Evolutionary conservation across 2,113 vertebrate genomes (phyloP), one percentile per base, ranked within the genome.

Genomic region (Apeltes quadracus): DNA sequence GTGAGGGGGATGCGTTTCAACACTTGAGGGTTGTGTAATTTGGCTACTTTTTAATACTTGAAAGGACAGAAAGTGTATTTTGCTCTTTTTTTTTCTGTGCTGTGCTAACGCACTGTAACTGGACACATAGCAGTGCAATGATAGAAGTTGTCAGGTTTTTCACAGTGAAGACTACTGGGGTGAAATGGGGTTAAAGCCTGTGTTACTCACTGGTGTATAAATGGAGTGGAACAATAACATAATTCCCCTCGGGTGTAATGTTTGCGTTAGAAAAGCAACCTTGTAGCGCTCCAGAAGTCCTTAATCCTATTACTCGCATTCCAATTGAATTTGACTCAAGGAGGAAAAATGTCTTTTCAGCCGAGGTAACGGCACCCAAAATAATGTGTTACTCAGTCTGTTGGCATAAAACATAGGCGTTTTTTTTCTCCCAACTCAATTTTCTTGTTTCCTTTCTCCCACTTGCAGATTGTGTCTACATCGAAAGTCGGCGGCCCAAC

Each of bases 391-490:
- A 79, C 85, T 16, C 62, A 82, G 57, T 62, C 67, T 83, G 79
- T 10, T 68, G 83, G 87, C 79, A 81, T 73, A 84, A 76, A 86
- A 82, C 65, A 74, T 78, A 67, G 81, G 81, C 59, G 78, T 84
- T 75, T 22, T 72, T 81, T 55, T 84, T 63, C 78, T 71, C 75
- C 50, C n/a, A 78, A 63, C 66, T 43, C 27, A 51, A n/a, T 15
- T 22, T 23, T 18, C 57, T 39, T 38, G 14, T 9, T 43, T 27
- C 74, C 54, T 71, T 36, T 64, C 18, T 46, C 66, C 92, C 76
- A 82, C 86, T 86, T 93, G 72, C 94, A 99, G 98, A 99, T 96
- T 99, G 98, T 92, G 98, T 99, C 85, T 99, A 98, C 89, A 99
- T 99, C 83, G 98, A 99, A 90, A 98, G 97, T 74, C 96, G 97